Evolutionary conservation across 2,888 invertebrate species (phyloP).

Genomic region (Netelia fuscicornis): DNA sequence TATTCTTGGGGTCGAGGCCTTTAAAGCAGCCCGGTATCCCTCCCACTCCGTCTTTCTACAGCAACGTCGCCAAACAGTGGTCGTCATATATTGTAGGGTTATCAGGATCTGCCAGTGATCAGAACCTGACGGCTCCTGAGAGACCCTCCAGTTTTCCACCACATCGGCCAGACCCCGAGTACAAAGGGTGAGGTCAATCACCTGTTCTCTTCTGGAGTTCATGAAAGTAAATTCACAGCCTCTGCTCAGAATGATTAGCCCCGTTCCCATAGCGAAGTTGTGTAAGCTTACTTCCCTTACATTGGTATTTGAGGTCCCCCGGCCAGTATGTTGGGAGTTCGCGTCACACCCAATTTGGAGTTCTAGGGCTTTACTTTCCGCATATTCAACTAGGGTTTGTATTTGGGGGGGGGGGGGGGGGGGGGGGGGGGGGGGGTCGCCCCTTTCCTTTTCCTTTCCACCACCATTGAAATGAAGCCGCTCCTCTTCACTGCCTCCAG

Average conservation of each 20-base stretch:
- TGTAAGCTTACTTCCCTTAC: too few relatives aligned
- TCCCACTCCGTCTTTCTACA: slow-evolving; percentile 43
- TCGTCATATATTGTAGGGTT: not conserved
- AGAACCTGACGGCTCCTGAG: slow-evolving; percentile 28
- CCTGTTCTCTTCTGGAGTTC: slow-evolving; percentile 42
- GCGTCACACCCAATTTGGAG: slow-evolving; percentile 41
- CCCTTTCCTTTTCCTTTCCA: too few relatives aligned
- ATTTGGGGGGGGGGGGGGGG: slow-evolving; percentile 22
- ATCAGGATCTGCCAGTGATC: not conserved
- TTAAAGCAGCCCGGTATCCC: slow-evolving; percentile 23
- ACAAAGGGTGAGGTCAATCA: slow-evolving; percentile 26
- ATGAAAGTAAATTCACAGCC: slow-evolving; percentile 55
- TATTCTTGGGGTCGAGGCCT: not conserved
- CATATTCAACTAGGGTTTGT: slow-evolving; percentile 26
- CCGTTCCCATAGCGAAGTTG: not conserved
- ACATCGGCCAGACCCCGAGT: not conserved
- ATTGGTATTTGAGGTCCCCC: too few relatives aligned
- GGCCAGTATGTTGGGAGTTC: too few relatives aligned
- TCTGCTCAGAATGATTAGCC: slow-evolving; percentile 41
- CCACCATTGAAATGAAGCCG: too few relatives aligned
- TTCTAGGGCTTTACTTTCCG: slow-evolving; percentile 15
- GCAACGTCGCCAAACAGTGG: slow-evolving; percentile 13
- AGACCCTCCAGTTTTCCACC: slow-evolving; percentile 34
- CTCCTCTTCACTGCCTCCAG: too few relatives aligned
- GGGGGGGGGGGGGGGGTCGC: slow-evolving; percentile 1